Conservation (phyloP, 2,797 vertebrate species). For the Pampus argenteus region DNA sequence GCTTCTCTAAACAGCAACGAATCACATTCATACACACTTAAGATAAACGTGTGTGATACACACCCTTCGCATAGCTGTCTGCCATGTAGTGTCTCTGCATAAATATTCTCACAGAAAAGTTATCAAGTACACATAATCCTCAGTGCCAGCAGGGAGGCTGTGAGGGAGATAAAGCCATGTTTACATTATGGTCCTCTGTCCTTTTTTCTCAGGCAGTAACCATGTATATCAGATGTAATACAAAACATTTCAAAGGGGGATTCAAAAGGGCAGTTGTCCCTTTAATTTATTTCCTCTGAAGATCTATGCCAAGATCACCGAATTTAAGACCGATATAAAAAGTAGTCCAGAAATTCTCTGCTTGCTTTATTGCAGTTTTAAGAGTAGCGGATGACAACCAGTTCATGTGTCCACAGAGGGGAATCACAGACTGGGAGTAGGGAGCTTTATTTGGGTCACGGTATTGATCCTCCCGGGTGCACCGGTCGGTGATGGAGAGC, state of each 20-base stretch:
- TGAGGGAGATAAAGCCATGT: conserved; percentile 56
- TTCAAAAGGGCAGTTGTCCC: conserved; percentile 34
- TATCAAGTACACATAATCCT: conserved; percentile 37
- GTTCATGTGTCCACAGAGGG: conserved; percentile 10
- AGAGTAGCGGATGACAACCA: conserved; percentile 1
- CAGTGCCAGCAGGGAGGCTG: conserved; percentile 35
- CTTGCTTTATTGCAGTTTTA: conserved; percentile 1
- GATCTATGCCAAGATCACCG: conserved; percentile 29
- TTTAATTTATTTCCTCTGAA: conserved; percentile 14
- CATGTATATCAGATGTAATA: conserved; percentile 62
- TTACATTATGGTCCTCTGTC: conserved; percentile 59
- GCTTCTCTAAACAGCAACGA: background rate
- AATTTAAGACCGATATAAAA: background rate
- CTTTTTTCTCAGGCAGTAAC: conserved; percentile 57
- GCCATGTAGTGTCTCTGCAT: background rate
- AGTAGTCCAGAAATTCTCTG: background rate
- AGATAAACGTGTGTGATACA: background rate
- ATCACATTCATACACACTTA: background rate
- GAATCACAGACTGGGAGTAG: background rate
- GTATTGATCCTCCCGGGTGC: conserved; percentile 14
- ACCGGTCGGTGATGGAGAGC: conserved; percentile 20
- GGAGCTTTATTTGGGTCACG: conserved; percentile 20
- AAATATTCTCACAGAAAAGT: conserved; percentile 60
- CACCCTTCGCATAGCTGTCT: background rate
- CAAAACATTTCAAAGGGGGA: conserved; percentile 42